Evolutionary conservation across 2,888 invertebrate genomes (phyloP).

Genomic region (Microplitis deprimator): DNA sequence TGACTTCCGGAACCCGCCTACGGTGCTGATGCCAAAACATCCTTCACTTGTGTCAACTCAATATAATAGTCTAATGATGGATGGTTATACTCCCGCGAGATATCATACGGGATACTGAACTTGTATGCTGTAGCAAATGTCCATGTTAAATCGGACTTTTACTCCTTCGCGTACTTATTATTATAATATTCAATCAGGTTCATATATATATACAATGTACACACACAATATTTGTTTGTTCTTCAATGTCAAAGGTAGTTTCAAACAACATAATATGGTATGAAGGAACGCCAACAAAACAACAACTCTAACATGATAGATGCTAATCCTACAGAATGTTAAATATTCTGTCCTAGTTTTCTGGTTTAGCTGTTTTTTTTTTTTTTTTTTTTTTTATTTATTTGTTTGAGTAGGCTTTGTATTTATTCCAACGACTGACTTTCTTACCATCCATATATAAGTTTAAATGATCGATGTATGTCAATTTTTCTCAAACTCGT

Average conservation of each 20-base stretch:
- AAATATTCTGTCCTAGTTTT: constrained; percentile 21
- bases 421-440: background rate
- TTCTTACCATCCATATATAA: background rate
- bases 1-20: constrained; percentile 62
- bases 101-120: background rate
- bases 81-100: constrained; percentile 48
- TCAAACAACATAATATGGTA: background rate
- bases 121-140: background rate
- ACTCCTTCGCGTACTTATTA: background rate
- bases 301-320: constrained; percentile 37
- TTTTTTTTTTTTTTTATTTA: constrained; percentile 15
- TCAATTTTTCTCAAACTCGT: background rate
- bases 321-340: constrained; percentile 21
- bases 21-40: constrained; percentile 65
- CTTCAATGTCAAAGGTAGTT: constrained; percentile 10
- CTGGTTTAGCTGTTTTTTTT: constrained; percentile 11
- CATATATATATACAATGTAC: background rate
- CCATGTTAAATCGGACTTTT: background rate
- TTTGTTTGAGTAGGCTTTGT: background rate
- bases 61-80: constrained; percentile 54
- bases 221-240: constrained; percentile 16
- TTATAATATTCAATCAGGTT: background rate
- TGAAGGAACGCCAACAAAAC: constrained; percentile 18
- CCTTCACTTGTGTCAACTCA: constrained; percentile 54
- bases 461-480: constrained; percentile 38